Evolutionary conservation across 2,113 vertebrate species (phyloP).

Genomic region (Psittacara wagleri): DNA sequence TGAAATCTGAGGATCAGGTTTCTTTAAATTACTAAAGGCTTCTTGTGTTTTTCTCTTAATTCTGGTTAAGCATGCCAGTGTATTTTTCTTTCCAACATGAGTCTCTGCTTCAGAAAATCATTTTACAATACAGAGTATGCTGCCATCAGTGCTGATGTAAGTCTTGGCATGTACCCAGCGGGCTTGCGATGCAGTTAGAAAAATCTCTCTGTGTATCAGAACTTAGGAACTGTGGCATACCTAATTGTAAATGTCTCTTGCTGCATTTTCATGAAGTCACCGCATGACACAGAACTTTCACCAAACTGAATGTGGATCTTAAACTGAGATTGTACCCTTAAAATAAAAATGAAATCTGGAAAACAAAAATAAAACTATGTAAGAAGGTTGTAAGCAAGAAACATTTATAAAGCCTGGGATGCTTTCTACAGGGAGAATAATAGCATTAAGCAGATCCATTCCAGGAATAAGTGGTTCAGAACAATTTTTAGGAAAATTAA

Average conservation of each 20-base stretch:
- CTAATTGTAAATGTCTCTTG: background rate
- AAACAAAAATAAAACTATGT: background rate
- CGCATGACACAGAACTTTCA: background rate
- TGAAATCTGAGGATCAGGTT: background rate
- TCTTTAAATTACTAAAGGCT: background rate
- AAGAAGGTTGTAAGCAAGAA: background rate
- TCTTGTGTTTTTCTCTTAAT: background rate
- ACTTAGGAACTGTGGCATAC: background rate
- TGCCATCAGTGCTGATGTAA: background rate
- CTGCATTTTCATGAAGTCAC: background rate
- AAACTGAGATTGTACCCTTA: background rate
- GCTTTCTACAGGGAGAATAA: background rate
- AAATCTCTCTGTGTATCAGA: background rate
- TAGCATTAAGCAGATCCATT: background rate
- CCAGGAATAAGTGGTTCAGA: background rate
- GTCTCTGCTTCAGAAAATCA: background rate
- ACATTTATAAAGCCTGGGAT: background rate
- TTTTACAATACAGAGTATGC: background rate
- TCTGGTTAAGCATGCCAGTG: background rate
- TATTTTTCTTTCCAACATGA: background rate
- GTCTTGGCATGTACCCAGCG: background rate
- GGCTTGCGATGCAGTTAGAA: background rate
- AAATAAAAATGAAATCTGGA: background rate
- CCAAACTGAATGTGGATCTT: background rate
- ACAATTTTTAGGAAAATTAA: background rate